Conservation (phyloP, 2,797 vertebrate genomes). For the Linurgus olivaceus region DNA sequence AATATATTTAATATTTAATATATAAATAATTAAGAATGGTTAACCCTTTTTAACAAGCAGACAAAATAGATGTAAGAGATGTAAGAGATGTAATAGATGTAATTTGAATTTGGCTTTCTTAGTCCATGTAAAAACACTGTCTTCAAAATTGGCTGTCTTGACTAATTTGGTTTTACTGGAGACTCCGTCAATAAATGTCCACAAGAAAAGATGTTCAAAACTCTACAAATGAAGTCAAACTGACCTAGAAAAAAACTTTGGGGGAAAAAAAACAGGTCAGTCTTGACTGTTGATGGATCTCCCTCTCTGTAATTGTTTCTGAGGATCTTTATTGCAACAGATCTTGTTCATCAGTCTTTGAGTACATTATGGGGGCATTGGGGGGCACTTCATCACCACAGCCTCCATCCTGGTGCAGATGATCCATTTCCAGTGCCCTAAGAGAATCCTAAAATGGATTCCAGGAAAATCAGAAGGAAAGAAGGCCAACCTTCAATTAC, state of each 20-base stretch:
- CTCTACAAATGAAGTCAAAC: background rate
- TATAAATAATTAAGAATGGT: background rate
- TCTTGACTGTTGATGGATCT: conserved; percentile 21
- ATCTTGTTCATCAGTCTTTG: background rate
- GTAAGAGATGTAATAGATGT: too few species aligned
- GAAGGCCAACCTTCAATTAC: background rate
- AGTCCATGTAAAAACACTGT: background rate
- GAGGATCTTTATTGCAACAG: background rate
- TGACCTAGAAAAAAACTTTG: background rate
- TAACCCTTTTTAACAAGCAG: background rate
- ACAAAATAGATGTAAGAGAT: background rate
- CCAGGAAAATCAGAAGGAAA: background rate
- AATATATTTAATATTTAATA: too few species aligned
- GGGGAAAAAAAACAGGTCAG: background rate
- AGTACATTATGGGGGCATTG: background rate
- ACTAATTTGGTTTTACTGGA: background rate
- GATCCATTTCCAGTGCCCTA: background rate
- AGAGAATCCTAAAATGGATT: background rate
- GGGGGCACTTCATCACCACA: conserved; percentile 7
- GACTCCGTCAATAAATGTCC: background rate
- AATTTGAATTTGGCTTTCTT: background rate
- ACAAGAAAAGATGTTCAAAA: background rate
- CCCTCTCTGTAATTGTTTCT: conserved; percentile 31
- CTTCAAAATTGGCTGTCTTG: background rate
- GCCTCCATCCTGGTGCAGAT: background rate